Base-by-base conservation (phyloP, 2,113 vertebrate species). In the Thinocorus orbignyianus region DNA sequence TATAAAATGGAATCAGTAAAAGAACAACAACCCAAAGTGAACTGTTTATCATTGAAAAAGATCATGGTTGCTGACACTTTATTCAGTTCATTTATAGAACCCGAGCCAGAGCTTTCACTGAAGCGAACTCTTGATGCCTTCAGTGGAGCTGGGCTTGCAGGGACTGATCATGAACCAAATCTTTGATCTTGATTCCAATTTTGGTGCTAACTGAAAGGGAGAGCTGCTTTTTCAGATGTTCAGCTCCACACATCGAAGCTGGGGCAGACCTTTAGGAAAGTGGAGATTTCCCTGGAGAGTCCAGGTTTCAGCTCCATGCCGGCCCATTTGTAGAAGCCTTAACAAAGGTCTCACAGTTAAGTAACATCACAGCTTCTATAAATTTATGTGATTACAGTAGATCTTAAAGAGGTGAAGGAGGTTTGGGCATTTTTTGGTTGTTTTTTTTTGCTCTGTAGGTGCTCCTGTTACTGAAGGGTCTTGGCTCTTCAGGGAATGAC, bases 21-120 rank as follows among this genome's bases (percentile, higher is more conserved):
- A 69, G 57, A 69, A 39, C 19, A 9, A 46, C 42, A 46, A 3
- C 2, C 52, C 24, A 6, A 84, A 51, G 18, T 46, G 33, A 16
- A 30, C 28, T 68, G 51, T 88, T 89, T 81, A 76, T 95, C 69
- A 86, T 33, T 60, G 68, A 48, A 60, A 86, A 83, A 92, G 12
- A 65, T 61, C 5, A 6, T 44, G 8, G 18, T 89, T 93, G 72
- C 52, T 72, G 84, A 68, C 69, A 66, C 20, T 70, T 77, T 82
- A 30, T 92, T 90, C 68, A 55, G 51, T 64, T 91, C 44, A 30
- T 81, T 87, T 64, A 46, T 68, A 48, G n/a, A 71, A 19, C 18
- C 80, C 20, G 42, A 88, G 42, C 33, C 23, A 31, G 24, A 90
- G 55, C 19, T 77, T 91, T 74, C 81, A 57, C 49, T 73, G n/a